These are phyloP conservation scores for Melangyna quadrimaculata DNA, from an alignment of 2,888 invertebrate genomes.

Conservation along the genomic window DNA sequence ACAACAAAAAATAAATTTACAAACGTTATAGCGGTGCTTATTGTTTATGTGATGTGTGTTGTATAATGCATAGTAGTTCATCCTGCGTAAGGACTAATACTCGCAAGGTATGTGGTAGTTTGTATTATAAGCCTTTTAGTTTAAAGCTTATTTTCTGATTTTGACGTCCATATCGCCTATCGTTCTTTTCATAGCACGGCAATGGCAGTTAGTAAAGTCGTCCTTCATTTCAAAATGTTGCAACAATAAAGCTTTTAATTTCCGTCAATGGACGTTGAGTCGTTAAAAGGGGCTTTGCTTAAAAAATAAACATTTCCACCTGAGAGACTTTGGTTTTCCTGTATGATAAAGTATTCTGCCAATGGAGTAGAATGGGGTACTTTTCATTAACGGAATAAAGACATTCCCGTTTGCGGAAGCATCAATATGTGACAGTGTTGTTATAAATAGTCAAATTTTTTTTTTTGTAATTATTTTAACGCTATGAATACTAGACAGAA, in stretches of 20 bases:
- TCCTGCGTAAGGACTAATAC: not conserved
- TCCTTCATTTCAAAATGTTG: conserved; percentile 68
- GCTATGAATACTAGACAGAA: no score
- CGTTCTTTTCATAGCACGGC: conserved; percentile 18
- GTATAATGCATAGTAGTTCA: not conserved
- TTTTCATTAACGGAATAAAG: not conserved
- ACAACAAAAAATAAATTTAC: conserved; percentile 19
- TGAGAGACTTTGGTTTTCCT: not conserved
- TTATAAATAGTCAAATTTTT: not conserved
- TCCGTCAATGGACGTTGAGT: not conserved
- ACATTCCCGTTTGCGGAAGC: not conserved
- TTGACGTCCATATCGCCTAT: not conserved
- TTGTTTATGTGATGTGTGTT: not conserved
- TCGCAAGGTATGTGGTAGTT: not conserved
- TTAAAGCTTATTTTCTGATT: not conserved
- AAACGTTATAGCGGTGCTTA: conserved; percentile 13
- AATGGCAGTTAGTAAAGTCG: no score
- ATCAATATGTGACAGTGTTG: not conserved
- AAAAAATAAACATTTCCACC: not conserved
- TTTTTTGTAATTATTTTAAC: no score
- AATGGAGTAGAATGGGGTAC: not conserved
- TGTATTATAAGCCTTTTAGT: not conserved
- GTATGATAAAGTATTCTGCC: not conserved
- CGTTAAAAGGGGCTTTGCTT: not conserved
- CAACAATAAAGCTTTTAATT: conserved; percentile 7